Percentiles rank a stretch among this genome's conserved stretches.
Evolutionary conservation across 2,888 invertebrate species (phyloP).

Genomic region (Ditula angustiorana): DNA sequence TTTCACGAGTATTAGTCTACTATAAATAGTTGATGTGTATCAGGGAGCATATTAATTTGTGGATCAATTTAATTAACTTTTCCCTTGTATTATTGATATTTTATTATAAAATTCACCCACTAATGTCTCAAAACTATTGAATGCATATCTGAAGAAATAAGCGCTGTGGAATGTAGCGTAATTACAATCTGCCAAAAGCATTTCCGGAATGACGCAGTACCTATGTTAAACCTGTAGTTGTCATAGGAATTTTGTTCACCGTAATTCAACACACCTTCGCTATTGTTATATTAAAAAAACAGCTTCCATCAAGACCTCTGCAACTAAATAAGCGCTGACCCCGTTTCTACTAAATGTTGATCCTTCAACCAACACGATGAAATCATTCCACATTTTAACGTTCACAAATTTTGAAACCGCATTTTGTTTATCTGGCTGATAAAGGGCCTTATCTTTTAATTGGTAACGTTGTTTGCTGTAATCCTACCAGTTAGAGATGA

Average conservation of each 20-base stretch:
- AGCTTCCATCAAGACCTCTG: not conserved
- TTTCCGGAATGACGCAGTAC: slow-evolving; percentile 4
- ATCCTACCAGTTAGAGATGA: slow-evolving; percentile 53
- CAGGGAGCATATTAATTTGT: too few relatives aligned
- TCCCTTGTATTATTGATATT: too few relatives aligned
- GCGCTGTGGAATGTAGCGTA: not conserved
- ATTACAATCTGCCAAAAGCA: not conserved
- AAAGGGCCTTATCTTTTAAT: slow-evolving; percentile 77
- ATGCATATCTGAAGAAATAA: too few relatives aligned
- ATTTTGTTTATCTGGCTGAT: slow-evolving; percentile 68
- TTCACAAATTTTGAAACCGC: slow-evolving; percentile 55
- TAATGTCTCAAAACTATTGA: too few relatives aligned
- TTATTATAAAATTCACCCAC: too few relatives aligned
- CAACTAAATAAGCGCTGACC: slow-evolving; percentile 7
- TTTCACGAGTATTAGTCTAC: not conserved
- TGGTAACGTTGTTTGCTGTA: slow-evolving; percentile 57
- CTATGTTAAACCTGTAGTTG: not conserved
- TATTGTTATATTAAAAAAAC: not conserved
- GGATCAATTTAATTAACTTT: too few relatives aligned
- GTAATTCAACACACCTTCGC: not conserved
- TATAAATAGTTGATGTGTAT: too few relatives aligned
- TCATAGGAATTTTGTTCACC: not conserved
- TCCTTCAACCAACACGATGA: slow-evolving; percentile 61
- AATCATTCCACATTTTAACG: slow-evolving; percentile 61
- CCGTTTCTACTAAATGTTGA: slow-evolving; percentile 56